Conservation (phyloP, 2,888 invertebrate species). For the Cremastinae sp. region DNA sequence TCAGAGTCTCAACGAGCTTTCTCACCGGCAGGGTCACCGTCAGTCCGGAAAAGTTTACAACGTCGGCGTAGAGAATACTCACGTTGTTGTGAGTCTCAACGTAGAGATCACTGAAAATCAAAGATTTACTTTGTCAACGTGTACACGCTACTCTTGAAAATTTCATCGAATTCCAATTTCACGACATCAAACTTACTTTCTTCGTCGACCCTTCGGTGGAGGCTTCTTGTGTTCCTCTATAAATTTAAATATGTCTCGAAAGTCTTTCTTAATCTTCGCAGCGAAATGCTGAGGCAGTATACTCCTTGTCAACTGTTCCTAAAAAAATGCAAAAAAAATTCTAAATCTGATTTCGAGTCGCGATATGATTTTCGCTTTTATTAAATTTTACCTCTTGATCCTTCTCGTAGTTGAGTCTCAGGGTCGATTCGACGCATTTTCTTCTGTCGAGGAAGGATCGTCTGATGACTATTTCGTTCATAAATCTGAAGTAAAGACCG, state of each 20-base stretch:
- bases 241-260: slow-evolving; percentile 80
- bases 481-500: slow-evolving; percentile 93
- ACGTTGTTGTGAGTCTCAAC: slow-evolving; percentile 94
- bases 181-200: slow-evolving; percentile 81
- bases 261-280: slow-evolving; percentile 82
- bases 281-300: slow-evolving; percentile 94
- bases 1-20: slow-evolving; percentile 92
- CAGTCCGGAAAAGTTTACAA: slow-evolving; percentile 94
- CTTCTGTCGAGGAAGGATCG: slow-evolving; percentile 93
- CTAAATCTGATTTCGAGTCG: slow-evolving; percentile 1
- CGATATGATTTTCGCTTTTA: too few relatives aligned
- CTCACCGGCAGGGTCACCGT: slow-evolving; percentile 91
- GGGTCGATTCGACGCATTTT: slow-evolving; percentile 92
- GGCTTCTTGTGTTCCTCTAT: slow-evolving; percentile 78
- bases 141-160: too few relatives aligned
- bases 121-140: neutral
- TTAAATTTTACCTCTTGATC: slow-evolving; percentile 95
- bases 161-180: too few relatives aligned
- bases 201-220: slow-evolving; percentile 77
- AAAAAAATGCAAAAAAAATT: slow-evolving; percentile 37
- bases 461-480: slow-evolving; percentile 93
- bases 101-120: slow-evolving; percentile 88
- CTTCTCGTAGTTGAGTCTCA: slow-evolving; percentile 90
- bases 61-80: slow-evolving; percentile 94
- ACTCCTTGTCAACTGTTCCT: slow-evolving; percentile 92